Base-by-base conservation (phyloP, 2,113 vertebrate species). In the Talpa occidentalis region DNA sequence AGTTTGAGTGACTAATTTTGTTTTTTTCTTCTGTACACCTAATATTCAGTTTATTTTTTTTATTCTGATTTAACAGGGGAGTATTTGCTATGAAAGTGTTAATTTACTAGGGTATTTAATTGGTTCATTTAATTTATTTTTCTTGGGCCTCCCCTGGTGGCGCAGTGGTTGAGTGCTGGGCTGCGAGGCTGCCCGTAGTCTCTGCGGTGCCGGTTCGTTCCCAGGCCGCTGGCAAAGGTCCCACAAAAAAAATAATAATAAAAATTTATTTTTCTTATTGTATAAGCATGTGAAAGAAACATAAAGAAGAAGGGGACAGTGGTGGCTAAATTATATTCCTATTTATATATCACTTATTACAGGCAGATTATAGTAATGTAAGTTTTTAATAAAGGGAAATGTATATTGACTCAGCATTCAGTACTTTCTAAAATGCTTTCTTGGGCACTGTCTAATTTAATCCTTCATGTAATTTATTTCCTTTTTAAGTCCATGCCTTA, bases 11-110 rank as follows among this genome's bases (percentile, higher is more conserved):
- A 81, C 26, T 78, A 54, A 3, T 21, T 83, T 78, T 86, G 2
- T 72, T 79, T 62, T 78, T 87, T 56, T 42, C 6, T 40, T 72
- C 21, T 24, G 10, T 60, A 37, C 26, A 72, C 54, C 7, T 77
- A 84, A 80, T 78, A 78, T 94, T 76, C 19, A 67, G 17, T 94
- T 87, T 74, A n/a, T 47, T 37, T 16, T 3, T 78, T 72, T 81
- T 12, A 67, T 28, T 94, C 17, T 67, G 6, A 6, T 54, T 70
- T 42, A 89, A 81, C 16, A 82, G 3, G 17, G 28, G 5, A 78
- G 73, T 59, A 89, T 42, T 70, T 91, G 9, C 49, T 35, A 26
- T 76, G 1, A 35, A n/a, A n/a, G 42, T 86, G 93, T 95, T 88
- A 0, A 35, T 56, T 79, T 78, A 4, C 62, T 83, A 11, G 10